Percentiles rank a stretch among this genome's conserved stretches.
These are phyloP conservation scores for Scolopax bukidnonensis DNA, from an alignment of 2,797 vertebrate genomes.

Conservation along the genomic window DNA sequence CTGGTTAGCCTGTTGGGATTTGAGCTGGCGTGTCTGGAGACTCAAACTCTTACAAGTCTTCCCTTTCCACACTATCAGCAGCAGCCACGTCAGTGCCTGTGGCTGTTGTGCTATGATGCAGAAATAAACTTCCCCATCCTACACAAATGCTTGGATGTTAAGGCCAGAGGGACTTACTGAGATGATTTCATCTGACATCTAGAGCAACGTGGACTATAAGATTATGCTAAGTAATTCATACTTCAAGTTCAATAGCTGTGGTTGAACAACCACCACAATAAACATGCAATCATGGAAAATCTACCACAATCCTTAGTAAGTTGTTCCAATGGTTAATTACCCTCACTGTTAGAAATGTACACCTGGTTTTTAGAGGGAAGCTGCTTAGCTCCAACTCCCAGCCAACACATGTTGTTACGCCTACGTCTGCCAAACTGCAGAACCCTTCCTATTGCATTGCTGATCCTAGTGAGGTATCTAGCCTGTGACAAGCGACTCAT, in stretches of 20 bases:
- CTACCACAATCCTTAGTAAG: conserved; percentile 50
- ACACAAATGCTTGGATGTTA: conserved; percentile 5
- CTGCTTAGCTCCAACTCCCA: not conserved
- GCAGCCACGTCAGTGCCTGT: not conserved
- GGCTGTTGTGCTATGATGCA: not conserved
- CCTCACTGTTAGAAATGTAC: conserved; percentile 3
- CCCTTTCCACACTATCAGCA: not conserved
- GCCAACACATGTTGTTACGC: not conserved
- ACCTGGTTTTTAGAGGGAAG: not conserved
- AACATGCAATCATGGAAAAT: conserved; percentile 53
- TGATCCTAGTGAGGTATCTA: not conserved
- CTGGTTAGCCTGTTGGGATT: not conserved
- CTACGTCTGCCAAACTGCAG: not conserved
- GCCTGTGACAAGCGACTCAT: not conserved
- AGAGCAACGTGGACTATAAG: not conserved
- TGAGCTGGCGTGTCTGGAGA: not conserved
- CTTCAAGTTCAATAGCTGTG: conserved; percentile 28
- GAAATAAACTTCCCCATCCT: conserved; percentile 46
- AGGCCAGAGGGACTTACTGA: not conserved
- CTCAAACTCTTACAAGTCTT: not conserved
- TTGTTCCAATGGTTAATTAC: conserved; percentile 42
- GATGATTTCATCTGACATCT: not conserved
- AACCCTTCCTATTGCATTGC: not conserved
- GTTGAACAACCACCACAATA: conserved; percentile 56
- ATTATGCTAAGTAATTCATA: conserved; percentile 24